phyloP scores from a whole-genome alignment of 35 echinoderm and acorn worm genomes.

The Ophioderma brevispina region DNA sequence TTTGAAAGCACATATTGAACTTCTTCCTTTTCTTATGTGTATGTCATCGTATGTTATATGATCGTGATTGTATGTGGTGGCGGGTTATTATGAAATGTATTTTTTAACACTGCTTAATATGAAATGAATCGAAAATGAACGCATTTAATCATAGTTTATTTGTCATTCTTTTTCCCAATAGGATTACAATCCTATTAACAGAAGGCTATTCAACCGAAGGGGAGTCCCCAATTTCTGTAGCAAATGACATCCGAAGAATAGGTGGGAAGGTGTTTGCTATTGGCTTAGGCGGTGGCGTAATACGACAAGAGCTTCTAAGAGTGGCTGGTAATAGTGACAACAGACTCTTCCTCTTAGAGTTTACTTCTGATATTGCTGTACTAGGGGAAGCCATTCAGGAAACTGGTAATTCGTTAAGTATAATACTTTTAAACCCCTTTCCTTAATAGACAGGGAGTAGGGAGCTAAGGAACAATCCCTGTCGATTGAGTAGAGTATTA shows the following conservation, averaged over 20 bases:
- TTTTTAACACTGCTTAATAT: no score
- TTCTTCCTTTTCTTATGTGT: no score
- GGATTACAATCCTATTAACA: conserved; percentile 48
- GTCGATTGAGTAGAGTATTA: no score
- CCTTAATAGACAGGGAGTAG: no score
- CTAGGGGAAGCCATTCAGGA: neutral
- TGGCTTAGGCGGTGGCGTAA: conserved; percentile 37
- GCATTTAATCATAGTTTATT: neutral
- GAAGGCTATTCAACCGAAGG: conserved; percentile 51
- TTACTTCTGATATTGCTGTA: neutral
- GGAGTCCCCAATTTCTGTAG: neutral
- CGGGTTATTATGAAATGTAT: no score
- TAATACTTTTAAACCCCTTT: no score
- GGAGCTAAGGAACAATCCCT: no score
- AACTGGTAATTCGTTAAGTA: neutral
- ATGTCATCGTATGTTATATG: no score
- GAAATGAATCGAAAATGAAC: no score
- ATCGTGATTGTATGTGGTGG: no score
- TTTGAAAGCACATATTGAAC: no score
- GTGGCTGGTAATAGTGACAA: conserved; percentile 14
- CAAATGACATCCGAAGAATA: conserved; percentile 2
- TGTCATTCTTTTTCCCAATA: neutral
- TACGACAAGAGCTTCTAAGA: conserved; percentile 9
- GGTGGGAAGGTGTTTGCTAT: conserved; percentile 36
- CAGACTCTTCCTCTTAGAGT: neutral